Base-by-base conservation (phyloP, 2,113 vertebrate species). In the Corythaeola cristata region DNA sequence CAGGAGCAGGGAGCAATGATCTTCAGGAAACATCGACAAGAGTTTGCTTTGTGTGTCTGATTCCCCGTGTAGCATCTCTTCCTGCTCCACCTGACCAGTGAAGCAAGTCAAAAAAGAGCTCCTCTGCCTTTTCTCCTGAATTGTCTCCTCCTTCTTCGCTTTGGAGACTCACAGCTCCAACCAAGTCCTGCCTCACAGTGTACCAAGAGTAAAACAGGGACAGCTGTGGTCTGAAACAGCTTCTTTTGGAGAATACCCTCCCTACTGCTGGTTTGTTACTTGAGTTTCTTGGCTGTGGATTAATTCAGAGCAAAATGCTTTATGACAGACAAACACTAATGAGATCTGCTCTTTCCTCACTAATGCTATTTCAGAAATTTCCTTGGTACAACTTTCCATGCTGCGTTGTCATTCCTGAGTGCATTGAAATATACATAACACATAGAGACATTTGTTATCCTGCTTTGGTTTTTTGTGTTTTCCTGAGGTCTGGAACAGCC, bases 151-250 rank as follows among this genome's bases (percentile, higher is more conserved):
- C 32, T 39, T 63, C 53, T 88, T 74, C 84, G 33, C 20, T 80
- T 56, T 88, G 47, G 56, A 90, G 35, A 52, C 22, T 80, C 35
- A 49, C 11, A 62, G n/a, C 13, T 95, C 21, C 47, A 86, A 33
- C 13, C 41, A 83, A 21, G 5, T n/a, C 33, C 49, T 67, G 28
- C 37, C 45, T 76, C 3, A 0, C 6, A 10, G 24, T 1, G 1
- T 53, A 22, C 20, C 23, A 32, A 33, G 8, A 30, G 23, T 27
- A 35, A 90, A 94, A 63, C 71, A 81, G 22, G 28, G 24, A 66
- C 37, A 82, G 28, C 53, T 30, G 12, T 15, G 59, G 8, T 28
- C 59, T 58, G 17, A 62, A 91, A 49, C 12, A 84, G 8, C 21
- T 90, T n/a, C 3, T 77, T 81, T 69, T 55, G 47, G 68, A 92